Conservation (phyloP, 2,888 invertebrate genomes). For the Cantharis rustica region DNA sequence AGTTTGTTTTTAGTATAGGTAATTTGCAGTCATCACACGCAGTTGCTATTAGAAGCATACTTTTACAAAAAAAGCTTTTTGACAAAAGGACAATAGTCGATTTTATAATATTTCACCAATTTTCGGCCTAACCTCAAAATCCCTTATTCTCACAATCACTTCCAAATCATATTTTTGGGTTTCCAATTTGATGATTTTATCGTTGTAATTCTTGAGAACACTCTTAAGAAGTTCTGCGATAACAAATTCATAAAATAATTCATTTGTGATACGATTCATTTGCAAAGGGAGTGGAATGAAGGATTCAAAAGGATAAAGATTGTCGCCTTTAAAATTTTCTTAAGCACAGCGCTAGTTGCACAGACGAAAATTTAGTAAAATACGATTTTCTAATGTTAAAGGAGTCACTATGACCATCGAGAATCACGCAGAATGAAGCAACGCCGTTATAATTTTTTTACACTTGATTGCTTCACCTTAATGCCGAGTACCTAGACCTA, state of each 20-base stretch:
- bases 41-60: neutral
- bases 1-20: neutral
- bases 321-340: neutral
- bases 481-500: neutral
- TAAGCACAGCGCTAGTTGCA: constrained; percentile 2
- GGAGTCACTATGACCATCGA: neutral
- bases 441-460: neutral
- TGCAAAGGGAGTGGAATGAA: neutral
- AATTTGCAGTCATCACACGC: neutral
- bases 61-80: neutral
- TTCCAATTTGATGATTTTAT: constrained; percentile 87
- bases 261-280: neutral
- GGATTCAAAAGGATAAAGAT: neutral
- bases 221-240: constrained; percentile 72
- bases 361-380: neutral
- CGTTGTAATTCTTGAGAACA: constrained; percentile 84
- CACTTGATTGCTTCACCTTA: neutral
- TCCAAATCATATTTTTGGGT: constrained; percentile 98
- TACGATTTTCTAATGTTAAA: neutral
- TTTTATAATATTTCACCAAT: constrained; percentile 32
- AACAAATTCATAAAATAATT: constrained; percentile 29
- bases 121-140: constrained; percentile 85
- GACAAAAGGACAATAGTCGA: neutral
- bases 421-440: neutral
- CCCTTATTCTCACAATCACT: constrained; percentile 97